Conservation (phyloP, 92 coral and sea anemone genomes). For the Muricea muricata region DNA sequence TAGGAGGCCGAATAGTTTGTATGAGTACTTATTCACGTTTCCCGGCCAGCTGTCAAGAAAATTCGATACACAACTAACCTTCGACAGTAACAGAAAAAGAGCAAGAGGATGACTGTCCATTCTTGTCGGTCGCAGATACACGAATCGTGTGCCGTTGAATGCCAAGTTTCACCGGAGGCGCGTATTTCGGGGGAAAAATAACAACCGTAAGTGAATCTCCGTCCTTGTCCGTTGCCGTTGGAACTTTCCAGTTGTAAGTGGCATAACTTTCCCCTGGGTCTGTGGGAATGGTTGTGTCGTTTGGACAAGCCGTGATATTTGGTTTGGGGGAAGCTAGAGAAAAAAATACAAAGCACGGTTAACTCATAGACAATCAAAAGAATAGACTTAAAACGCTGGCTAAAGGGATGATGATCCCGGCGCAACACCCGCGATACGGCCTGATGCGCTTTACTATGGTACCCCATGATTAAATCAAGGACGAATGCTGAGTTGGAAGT, state of each 20-base stretch:
- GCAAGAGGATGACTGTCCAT: background rate
- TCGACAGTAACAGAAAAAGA: background rate
- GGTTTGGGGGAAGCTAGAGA: background rate
- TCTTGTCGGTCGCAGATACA: background rate
- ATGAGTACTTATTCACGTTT: too few relatives aligned
- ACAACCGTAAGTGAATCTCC: background rate
- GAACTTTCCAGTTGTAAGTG: background rate
- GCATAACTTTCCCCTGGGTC: background rate
- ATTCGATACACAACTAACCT: background rate
- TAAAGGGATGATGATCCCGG: too few relatives aligned
- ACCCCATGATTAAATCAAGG: too few relatives aligned
- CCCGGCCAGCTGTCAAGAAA: background rate
- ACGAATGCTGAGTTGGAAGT: too few relatives aligned
- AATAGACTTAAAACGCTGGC: too few relatives aligned
- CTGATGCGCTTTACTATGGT: too few relatives aligned
- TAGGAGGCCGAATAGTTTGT: too few relatives aligned
- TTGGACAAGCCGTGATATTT: background rate
- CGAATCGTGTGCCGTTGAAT: background rate
- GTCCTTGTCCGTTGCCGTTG: constrained; percentile 2
- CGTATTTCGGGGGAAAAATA: background rate
- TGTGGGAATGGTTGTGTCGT: background rate
- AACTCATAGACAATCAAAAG: too few relatives aligned
- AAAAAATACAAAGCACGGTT: too few relatives aligned
- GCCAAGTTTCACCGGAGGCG: background rate
- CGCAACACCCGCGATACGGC: too few relatives aligned